Base-by-base conservation (phyloP, 2,797 vertebrate genomes). In the Gobio occitaniae region DNA sequence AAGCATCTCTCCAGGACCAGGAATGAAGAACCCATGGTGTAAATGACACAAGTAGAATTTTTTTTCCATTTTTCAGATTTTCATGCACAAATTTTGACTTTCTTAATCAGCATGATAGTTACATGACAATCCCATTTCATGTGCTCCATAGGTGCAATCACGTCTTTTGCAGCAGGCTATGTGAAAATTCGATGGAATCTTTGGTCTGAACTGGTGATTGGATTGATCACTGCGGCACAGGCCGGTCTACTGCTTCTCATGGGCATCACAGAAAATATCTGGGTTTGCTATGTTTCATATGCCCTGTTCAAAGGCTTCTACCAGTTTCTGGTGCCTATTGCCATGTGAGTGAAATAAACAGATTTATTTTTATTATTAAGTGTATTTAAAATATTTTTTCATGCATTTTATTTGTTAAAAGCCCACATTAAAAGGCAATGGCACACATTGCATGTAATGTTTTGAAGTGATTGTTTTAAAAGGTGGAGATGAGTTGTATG, bases 281-380 rank as follows among this genome's bases (percentile, higher is more conserved):
- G 98, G 98, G 70, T 97, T 17, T 99, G 97, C 93, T 99, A 99
- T 0, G 0, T 59, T 0, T 78, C 95, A 85, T 98, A 97, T 0
- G 83, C 96, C 47, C 88, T 99, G 75, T 99, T 99, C 93, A 95
- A 96, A 0, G 91, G 97, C n/a, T 94, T 96, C 90, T 94, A 99
- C 93, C 98, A 99, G 94, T 98, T 99, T 87, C 95, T 99, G 82
- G 97, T 99, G 87, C 98, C 98, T 15, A 95, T 99, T 0, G 98
- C 98, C 86, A 98, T 95, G 98, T 99, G 89, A 94, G 98, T 96
- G 41, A 15, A 63, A 29, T 17, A 66, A 25, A 41, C 50, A 7
- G 21, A 41, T 47, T 16, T 65, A 21, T 19, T 69, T 36, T n/a
- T 70, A 56, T 52, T 32, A 68, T 81, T 41, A 63, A 61, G 25